phyloP scores from a whole-genome alignment of 2,113 vertebrate species.

The Sebastes schlegelii region DNA sequence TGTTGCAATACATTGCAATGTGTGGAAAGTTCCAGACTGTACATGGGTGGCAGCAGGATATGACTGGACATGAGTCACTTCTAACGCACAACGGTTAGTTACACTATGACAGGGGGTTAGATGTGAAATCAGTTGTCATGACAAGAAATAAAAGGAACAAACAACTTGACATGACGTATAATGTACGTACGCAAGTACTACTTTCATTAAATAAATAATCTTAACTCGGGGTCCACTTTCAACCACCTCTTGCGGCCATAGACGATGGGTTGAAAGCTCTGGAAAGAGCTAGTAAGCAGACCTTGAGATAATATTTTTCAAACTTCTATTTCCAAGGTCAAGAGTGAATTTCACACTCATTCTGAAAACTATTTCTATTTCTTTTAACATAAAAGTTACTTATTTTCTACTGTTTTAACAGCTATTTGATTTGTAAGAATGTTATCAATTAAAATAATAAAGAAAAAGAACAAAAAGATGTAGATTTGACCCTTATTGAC shows the following conservation, averaged over 20 bases:
- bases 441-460: background rate
- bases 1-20: no score
- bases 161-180: background rate
- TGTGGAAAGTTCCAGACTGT: background rate
- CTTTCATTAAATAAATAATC: background rate
- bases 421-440: background rate
- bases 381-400: background rate
- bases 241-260: no score
- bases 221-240: background rate
- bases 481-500: background rate
- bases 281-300: no score
- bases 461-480: background rate
- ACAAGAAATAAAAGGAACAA: conserved; percentile 25
- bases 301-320: background rate
- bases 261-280: no score
- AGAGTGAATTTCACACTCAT: no score
- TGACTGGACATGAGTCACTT: conserved; percentile 66
- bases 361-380: no score
- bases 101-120: background rate
- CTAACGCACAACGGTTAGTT: background rate
- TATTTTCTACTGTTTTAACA: background rate
- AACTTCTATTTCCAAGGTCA: no score
- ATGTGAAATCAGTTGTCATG: conserved; percentile 27
- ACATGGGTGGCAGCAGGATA: conserved; percentile 28
- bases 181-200: background rate